Evolutionary conservation across 1,140 invertebrate species (phyloP).

Genomic region (Ptiloglossa arizonensis): DNA sequence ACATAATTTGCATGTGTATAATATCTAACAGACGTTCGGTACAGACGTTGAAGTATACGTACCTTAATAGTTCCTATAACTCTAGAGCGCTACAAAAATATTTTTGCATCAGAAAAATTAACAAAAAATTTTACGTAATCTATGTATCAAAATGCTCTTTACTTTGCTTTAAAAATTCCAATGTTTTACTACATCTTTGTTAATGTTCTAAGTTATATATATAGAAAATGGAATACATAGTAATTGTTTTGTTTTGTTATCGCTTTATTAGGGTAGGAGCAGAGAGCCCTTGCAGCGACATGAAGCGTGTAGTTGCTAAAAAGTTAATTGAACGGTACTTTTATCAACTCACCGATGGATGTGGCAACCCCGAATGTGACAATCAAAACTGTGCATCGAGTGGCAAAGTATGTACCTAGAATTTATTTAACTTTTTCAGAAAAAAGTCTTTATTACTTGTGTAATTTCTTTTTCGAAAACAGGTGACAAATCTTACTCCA

Average conservation of each 20-base stretch:
- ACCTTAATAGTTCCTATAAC: too few relatives aligned
- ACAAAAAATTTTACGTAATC: not conserved
- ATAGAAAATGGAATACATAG: not conserved
- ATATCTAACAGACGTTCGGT: not conserved
- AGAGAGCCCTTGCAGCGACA: slow-evolving; percentile 85
- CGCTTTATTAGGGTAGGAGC: slow-evolving; percentile 75
- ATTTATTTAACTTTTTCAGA: not conserved
- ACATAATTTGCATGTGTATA: not conserved
- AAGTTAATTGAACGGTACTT: slow-evolving; percentile 96
- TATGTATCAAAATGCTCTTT: not conserved
- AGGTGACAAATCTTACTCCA: slow-evolving; percentile 88
- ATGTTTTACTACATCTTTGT: not conserved
- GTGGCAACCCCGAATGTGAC: slow-evolving; percentile 91
- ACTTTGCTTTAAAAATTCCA: not conserved
- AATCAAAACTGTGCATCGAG: slow-evolving; percentile 95
- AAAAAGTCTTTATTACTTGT: not conserved
- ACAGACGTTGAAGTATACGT: too few relatives aligned
- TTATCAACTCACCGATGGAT: slow-evolving; percentile 94
- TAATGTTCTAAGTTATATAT: too few relatives aligned
- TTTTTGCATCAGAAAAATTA: not conserved
- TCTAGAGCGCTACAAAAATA: not conserved
- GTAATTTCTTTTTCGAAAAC: slow-evolving; percentile 51
- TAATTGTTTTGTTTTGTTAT: slow-evolving; percentile 6
- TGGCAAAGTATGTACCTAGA: slow-evolving; percentile 84
- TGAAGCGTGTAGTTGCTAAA: slow-evolving; percentile 94